Percentiles rank a stretch among this genome's conserved stretches.
Conservation (phyloP, 1,140 invertebrate genomes). For the Aphis craccivora region DNA sequence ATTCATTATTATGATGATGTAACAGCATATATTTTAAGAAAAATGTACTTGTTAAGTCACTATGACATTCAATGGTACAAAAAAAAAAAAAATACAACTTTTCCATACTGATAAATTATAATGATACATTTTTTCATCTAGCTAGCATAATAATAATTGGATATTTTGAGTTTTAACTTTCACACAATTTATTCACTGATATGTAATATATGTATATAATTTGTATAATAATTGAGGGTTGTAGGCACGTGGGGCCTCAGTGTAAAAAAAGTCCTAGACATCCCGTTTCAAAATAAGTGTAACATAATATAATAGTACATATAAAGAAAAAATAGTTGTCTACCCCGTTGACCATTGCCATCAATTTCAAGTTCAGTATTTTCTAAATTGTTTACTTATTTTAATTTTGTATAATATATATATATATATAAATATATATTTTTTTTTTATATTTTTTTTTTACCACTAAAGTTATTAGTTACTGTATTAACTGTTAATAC, state of each 20-base stretch:
- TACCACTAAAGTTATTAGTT: background rate
- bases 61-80: slow-evolving; percentile 3
- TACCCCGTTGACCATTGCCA: background rate
- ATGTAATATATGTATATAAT: too few relatives aligned
- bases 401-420: background rate
- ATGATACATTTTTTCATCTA: background rate
- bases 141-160: background rate
- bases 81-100: background rate
- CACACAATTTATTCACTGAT: background rate
- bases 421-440: background rate
- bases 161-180: background rate
- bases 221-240: too few relatives aligned
- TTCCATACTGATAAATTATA: background rate
- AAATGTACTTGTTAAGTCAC: background rate
- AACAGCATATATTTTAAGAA: slow-evolving; percentile 32
- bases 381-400: background rate
- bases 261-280: background rate
- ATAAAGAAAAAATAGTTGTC: background rate
- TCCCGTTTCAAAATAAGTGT: background rate
- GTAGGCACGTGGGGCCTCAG: too few relatives aligned
- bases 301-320: background rate
- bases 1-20: slow-evolving; percentile 6
- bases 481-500: background rate
- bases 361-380: background rate
- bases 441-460: background rate